phyloP scores from a whole-genome alignment of 1,140 invertebrate species.

The Drosophila saltans region DNA sequence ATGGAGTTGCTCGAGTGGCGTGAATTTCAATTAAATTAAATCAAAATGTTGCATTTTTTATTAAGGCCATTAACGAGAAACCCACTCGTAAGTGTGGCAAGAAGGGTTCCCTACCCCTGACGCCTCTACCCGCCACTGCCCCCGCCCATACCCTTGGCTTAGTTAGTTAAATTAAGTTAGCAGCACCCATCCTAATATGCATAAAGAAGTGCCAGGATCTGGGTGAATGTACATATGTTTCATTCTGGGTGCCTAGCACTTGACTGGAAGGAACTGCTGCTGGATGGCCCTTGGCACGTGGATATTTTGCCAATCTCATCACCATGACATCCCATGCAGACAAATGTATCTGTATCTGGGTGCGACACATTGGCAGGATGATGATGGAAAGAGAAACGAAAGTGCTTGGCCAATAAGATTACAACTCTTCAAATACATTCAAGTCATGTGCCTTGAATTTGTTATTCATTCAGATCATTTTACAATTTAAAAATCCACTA shows the following conservation, averaged over 20 bases:
- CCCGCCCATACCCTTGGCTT: constrained; percentile 4
- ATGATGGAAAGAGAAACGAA: background rate
- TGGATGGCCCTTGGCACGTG: constrained; percentile 1
- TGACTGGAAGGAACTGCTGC: constrained; percentile 15
- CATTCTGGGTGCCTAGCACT: constrained; percentile 48
- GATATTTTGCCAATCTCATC: background rate
- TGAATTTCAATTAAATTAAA: constrained; percentile 82
- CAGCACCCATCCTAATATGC: constrained; percentile 66
- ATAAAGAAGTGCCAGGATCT: constrained; percentile 64
- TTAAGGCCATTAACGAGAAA: constrained; percentile 72
- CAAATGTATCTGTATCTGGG: constrained; percentile 33
- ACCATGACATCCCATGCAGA: constrained; percentile 19
- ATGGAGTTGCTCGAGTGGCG: constrained; percentile 81
- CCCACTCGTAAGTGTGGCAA: constrained; percentile 31
- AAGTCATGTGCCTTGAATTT: background rate
- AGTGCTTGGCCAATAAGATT: constrained; percentile 39
- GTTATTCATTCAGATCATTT: background rate
- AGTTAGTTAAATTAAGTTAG: constrained; percentile 75
- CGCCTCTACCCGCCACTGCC: background rate
- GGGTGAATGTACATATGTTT: background rate
- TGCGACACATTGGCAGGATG: constrained; percentile 7
- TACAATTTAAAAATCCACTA: too few relatives aligned
- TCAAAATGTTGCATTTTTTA: constrained; percentile 82
- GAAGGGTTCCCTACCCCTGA: constrained; percentile 27
- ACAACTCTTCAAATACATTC: constrained; percentile 31